Percentiles rank a stretch among this genome's conserved stretches.
phyloP scores from a whole-genome alignment of 2,888 invertebrate genomes.

The Heliconius aoede region DNA sequence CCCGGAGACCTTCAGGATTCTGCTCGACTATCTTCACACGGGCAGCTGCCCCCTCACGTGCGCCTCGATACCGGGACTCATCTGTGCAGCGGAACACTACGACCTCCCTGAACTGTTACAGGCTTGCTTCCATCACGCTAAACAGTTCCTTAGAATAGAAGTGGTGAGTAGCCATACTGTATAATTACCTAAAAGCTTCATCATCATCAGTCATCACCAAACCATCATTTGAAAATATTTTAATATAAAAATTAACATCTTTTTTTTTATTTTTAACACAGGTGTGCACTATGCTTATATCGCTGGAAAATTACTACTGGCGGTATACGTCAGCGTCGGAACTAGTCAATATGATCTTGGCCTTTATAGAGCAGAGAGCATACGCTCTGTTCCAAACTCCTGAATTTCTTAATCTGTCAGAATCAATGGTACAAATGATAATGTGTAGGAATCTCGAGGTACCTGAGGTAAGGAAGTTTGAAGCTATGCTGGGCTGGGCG shows the following conservation, averaged over 20 bases:
- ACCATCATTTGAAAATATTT: too few relatives aligned
- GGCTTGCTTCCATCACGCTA: conserved; percentile 97
- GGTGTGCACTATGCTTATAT: conserved; percentile 96
- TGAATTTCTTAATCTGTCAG: conserved; percentile 94
- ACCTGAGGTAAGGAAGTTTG: conserved; percentile 94
- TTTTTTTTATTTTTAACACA: conserved; percentile 56
- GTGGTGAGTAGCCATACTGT: conserved; percentile 84
- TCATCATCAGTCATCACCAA: too few relatives aligned
- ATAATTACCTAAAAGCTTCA: too few relatives aligned
- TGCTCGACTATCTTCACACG: conserved; percentile 95
- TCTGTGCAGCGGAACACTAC: conserved; percentile 97
- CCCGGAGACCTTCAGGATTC: conserved; percentile 95
- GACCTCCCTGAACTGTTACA: conserved; percentile 95
- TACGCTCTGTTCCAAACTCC: conserved; percentile 92
- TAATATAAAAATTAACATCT: not conserved
- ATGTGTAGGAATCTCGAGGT: conserved; percentile 96
- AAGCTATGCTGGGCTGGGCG: conserved; percentile 96
- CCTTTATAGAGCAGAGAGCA: conserved; percentile 94
- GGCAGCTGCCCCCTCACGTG: conserved; percentile 96
- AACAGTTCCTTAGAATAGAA: conserved; percentile 95
- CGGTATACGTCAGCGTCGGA: conserved; percentile 97
- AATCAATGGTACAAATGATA: conserved; percentile 97
- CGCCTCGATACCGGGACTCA: conserved; percentile 95
- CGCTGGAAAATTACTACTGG: conserved; percentile 97
- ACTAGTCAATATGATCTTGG: conserved; percentile 96